A percentile compares a stretch with the other conserved stretches of the same genome.
Evolutionary conservation across 2,888 invertebrate genomes (phyloP).

Genomic region (Acrocyrtus sp.): DNA sequence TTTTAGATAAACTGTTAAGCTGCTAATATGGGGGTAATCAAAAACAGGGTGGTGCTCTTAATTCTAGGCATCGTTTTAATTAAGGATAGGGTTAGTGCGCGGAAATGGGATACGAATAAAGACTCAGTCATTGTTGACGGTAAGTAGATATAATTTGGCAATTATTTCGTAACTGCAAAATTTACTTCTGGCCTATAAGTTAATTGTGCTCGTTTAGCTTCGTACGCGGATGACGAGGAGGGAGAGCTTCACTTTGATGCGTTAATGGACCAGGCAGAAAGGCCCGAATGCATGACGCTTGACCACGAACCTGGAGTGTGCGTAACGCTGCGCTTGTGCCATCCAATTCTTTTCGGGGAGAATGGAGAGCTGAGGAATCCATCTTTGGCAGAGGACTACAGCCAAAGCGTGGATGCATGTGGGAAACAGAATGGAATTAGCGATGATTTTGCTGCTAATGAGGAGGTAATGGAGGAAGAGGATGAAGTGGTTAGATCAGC

Average conservation of each 20-base stretch:
- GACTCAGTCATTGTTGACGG: slow-evolving; percentile 58
- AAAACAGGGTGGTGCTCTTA: background rate
- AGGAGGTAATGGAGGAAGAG: too few relatives aligned
- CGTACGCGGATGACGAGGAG: slow-evolving; percentile 41
- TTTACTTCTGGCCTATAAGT: too few relatives aligned
- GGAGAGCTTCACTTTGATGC: slow-evolving; percentile 47
- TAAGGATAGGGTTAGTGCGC: slow-evolving; percentile 4
- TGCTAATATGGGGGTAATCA: slow-evolving; percentile 5
- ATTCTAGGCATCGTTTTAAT: slow-evolving; percentile 3
- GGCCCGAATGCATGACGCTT: slow-evolving; percentile 51
- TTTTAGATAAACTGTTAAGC: background rate
- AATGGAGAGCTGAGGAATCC: slow-evolving; percentile 52
- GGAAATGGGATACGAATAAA: slow-evolving; percentile 57
- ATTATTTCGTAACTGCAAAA: too few relatives aligned
- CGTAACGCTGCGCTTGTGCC: slow-evolving; percentile 51
- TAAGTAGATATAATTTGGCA: too few relatives aligned
- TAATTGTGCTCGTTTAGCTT: too few relatives aligned
- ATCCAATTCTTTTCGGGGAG: slow-evolving; percentile 55
- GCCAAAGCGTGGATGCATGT: slow-evolving; percentile 34
- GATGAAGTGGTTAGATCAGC: background rate
- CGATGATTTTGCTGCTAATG: too few relatives aligned
- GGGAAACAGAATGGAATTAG: slow-evolving; percentile 35
- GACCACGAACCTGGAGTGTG: slow-evolving; percentile 54
- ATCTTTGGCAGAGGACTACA: slow-evolving; percentile 53
- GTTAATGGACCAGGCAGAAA: slow-evolving; percentile 38